Evolutionary conservation across 2,113 vertebrate genomes (phyloP).

Genomic region (Tamias sibiricus): DNA sequence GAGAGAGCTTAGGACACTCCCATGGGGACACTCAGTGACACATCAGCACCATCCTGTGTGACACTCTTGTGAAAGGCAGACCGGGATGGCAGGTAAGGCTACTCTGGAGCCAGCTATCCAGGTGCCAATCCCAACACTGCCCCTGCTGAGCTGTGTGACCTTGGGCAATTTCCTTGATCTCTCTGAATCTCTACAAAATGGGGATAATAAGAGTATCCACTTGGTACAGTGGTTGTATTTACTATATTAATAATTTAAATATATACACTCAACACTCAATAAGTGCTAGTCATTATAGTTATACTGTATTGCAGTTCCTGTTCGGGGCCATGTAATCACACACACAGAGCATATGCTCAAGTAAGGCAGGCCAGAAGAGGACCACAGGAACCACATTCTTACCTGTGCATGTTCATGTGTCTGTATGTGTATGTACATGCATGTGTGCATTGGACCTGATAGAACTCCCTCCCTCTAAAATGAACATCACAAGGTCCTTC

Average conservation of each 20-base stretch:
- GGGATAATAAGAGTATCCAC: background rate
- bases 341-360: background rate
- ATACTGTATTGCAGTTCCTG: background rate
- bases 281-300: background rate
- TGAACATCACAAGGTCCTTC: background rate
- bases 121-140: background rate
- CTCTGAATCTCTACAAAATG: background rate
- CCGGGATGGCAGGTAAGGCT: background rate
- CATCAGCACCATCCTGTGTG: background rate
- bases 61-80: background rate
- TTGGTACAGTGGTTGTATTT: background rate
- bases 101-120: background rate
- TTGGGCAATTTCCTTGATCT: background rate
- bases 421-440: too few species aligned
- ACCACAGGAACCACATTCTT: accelerated
- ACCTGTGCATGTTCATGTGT: too few species aligned
- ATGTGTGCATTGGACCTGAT: background rate
- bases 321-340: background rate
- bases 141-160: background rate
- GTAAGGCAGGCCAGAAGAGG: background rate
- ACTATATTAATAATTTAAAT: slow-evolving; percentile 23
- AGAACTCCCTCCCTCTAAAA: background rate
- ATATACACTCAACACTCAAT: background rate
- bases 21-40: background rate
- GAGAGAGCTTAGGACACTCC: background rate